Base-by-base conservation (phyloP, 2,888 invertebrate species). In the Amphipoea oculea region DNA sequence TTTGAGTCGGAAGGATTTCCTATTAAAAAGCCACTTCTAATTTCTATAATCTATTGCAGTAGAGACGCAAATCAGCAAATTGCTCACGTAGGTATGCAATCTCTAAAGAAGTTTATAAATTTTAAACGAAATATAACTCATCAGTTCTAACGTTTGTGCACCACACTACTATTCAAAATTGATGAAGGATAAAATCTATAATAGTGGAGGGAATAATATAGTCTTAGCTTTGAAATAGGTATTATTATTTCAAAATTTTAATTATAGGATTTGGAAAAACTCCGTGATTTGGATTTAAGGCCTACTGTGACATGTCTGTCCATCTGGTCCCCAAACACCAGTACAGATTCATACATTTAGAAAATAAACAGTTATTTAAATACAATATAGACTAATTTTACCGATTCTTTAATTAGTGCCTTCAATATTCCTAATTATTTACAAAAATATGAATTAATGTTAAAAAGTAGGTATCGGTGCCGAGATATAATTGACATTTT, bases 131-230 rank as follows among this genome's bases (percentile, higher is more conserved):
- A 82, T 69, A 29, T 0, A 82, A 77, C 68, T 72, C 45, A 82
- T 72, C 66, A 60, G 42, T 80, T 76, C 72, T 85, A 89, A 86
- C 67, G 74, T 78, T 89, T 84, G 91, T 92, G 92, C 90, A 86
- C 84, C 88, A 92, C 88, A 86, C 90, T 86, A 88, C 75, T 89
- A 89, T 89, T 87, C 88, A 88, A 87, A 87, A 85, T 86, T 82
- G 86, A 88, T 91, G 91, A 92, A 91, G 92, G 91, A 89, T 89
- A 87, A 89, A 82, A 88, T 94, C 90, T 95, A 95, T 91, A 93
- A 90, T 95, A 96, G 94, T 96, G 96, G 96, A 96, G 95, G 96
- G 96, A 95, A 94, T 95, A 92, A 93, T 91, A 93, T 94, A 96
- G 94, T 96, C 95, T 95, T 95, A 94, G 90, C 88, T 94, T 94